Evolutionary conservation across 2,888 invertebrate species (phyloP), one percentile per base, ranked within the genome.

Genomic region (Zelleria hepariella): DNA sequence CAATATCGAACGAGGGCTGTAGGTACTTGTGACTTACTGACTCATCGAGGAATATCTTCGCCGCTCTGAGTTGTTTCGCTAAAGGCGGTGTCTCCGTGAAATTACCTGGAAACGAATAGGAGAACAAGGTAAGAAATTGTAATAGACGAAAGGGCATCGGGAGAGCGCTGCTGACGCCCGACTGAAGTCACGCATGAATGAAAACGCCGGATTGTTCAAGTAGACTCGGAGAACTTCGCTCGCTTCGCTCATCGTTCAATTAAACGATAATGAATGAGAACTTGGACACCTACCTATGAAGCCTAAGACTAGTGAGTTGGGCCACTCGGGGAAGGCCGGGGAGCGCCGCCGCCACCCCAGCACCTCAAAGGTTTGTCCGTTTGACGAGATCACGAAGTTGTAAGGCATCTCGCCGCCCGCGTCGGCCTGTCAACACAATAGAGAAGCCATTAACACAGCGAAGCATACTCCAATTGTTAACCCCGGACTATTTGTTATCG

Each of bases 371-470:
- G 78, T 78, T 65, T 81, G 75, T 0, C 90, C 90, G 63, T 86
- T 78, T 0, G 87, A 77, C 0, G 88, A 84, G 57, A 91, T 74
- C 57, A 90, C 66, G 61, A 90, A 90, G 67, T 89, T 90, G 65
- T 84, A 90, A 0, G 80, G 84, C 63, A 78, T 54, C 0, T 61
- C 49, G 57, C 15, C 65, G 63, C 4, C 27, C 42, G 1, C 1
- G n/a, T 53, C 2, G 47, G 24, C 18, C 58, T 58, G 24, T 26
- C 3, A 48, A 49, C 0, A 20, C 4, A 49, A 49, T 18, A 20
- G 10, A 42, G 1, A 1, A 15, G 32, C 32, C 15, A 15, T 10
- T 2, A 15, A 42, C 15, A 42, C 10, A 15, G 15, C 15, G 15
- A 4, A 42, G 15, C 32, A 10, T 42, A 20, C 18, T 18, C 10